phyloP scores from a whole-genome alignment of 1,140 invertebrate genomes.

The Ips typographus region DNA sequence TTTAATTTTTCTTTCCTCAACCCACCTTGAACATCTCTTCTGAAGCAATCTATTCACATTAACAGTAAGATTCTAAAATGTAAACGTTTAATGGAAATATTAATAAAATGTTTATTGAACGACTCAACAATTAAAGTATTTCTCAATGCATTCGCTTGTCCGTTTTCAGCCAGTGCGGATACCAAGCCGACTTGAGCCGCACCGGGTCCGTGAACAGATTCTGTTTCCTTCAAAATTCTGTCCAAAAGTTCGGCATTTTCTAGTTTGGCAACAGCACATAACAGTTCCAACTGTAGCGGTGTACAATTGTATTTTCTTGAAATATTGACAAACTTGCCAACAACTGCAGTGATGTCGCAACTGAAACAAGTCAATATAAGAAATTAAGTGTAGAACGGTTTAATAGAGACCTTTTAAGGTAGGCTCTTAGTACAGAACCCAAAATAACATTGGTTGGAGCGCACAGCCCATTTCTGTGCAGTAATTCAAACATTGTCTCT shows the following conservation, averaged over 20 bases:
- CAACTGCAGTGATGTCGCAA: slow-evolving; percentile 53
- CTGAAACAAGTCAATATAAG: slow-evolving; percentile 42
- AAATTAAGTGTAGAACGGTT: not conserved
- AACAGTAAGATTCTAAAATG: too few relatives aligned
- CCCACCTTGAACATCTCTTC: slow-evolving; percentile 56
- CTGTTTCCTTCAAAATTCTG: slow-evolving; percentile 50
- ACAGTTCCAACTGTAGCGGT: slow-evolving; percentile 59
- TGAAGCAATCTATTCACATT: slow-evolving; percentile 40
- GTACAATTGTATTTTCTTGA: slow-evolving; percentile 54
- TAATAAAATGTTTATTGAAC: too few relatives aligned
- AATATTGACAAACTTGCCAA: slow-evolving; percentile 52
- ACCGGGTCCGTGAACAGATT: slow-evolving; percentile 51
- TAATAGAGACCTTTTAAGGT: slow-evolving; percentile 55
- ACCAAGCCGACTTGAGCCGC: slow-evolving; percentile 54
- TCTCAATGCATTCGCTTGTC: slow-evolving; percentile 54
- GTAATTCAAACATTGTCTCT: slow-evolving; percentile 53
- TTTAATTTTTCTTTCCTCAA: slow-evolving; percentile 53
- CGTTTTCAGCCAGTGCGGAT: slow-evolving; percentile 56
- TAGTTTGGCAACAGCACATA: slow-evolving; percentile 52
- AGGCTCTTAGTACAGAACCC: slow-evolving; percentile 54
- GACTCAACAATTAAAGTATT: slow-evolving; percentile 45
- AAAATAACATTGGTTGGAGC: slow-evolving; percentile 53
- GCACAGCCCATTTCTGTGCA: slow-evolving; percentile 55
- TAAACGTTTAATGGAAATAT: not conserved
- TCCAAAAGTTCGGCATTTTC: slow-evolving; percentile 52